A percentile compares a stretch with the other conserved stretches of the same genome.
These are phyloP conservation scores for Xestia sexstrigata DNA, from an alignment of 2,888 invertebrate species.

Conservation along the genomic window DNA sequence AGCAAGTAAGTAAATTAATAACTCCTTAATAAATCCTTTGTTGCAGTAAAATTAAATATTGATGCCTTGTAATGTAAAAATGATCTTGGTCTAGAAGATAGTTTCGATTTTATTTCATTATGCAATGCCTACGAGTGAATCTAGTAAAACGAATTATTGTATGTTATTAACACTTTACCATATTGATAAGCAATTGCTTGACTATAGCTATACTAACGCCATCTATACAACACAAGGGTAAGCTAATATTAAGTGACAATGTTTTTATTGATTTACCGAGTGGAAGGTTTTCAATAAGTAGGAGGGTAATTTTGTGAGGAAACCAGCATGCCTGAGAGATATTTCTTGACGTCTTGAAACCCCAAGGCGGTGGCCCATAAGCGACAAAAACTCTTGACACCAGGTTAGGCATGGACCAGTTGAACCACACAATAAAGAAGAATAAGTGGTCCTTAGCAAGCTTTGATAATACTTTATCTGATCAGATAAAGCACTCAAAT, in stretches of 20 bases:
- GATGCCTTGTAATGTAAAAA: background rate
- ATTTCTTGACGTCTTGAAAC: too few species aligned
- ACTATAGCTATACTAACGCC: constrained; percentile 39
- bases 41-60: constrained; percentile 13
- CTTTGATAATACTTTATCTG: constrained; percentile 5
- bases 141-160: background rate
- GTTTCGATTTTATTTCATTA: background rate
- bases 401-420: too few species aligned
- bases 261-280: constrained; percentile 37
- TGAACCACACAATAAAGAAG: too few species aligned
- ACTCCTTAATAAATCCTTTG: constrained; percentile 25
- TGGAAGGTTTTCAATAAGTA: constrained; percentile 15
- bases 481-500: constrained; percentile 41
- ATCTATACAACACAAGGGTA: constrained; percentile 39
- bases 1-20: too few species aligned
- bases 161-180: too few species aligned
- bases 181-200: too few species aligned
- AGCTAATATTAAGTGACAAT: constrained; percentile 41
- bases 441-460: background rate
- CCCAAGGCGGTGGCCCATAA: too few species aligned
- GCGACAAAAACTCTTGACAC: too few species aligned
- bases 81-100: background rate
- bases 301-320: background rate
- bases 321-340: too few species aligned
- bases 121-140: background rate